These are phyloP conservation scores for Cliona cf. orientalis DNA, from an alignment of 37 sponge, comb jelly and placozoan genomes.

Conservation along the genomic window DNA sequence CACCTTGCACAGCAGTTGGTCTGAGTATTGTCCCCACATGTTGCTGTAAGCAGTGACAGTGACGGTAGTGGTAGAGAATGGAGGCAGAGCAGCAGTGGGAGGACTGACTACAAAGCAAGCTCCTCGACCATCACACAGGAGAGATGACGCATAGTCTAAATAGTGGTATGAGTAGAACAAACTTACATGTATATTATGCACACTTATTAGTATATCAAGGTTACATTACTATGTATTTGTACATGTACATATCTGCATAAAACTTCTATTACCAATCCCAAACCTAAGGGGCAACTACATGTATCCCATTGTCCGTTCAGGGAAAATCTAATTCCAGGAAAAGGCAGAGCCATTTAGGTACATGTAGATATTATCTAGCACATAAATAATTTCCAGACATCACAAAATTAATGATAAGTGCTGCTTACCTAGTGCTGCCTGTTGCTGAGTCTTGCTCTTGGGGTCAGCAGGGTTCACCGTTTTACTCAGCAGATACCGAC, in stretches of 20 bases:
- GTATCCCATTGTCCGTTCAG: background rate
- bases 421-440: conserved; percentile 39
- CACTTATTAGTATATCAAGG: too few species aligned
- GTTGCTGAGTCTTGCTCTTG: conserved; percentile 35
- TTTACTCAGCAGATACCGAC: conserved; percentile 28
- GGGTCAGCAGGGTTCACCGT: conserved; percentile 60
- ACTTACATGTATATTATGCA: background rate
- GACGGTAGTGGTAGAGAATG: conserved; percentile 59
- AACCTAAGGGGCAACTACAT: too few species aligned
- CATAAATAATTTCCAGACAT: too few species aligned
- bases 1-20: conserved; percentile 65
- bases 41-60: conserved; percentile 73
- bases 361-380: too few species aligned
- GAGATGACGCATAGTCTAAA: background rate
- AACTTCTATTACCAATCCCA: too few species aligned
- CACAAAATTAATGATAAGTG: too few species aligned
- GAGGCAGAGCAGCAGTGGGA: conserved; percentile 40
- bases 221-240: too few species aligned
- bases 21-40: conserved; percentile 90
- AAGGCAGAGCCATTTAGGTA: too few species aligned
- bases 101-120: conserved; percentile 75
- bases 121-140: conserved; percentile 73
- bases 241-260: too few species aligned
- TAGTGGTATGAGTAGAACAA: background rate
- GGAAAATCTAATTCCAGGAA: too few species aligned